Evolutionary conservation across 2,113 vertebrate species (phyloP), one percentile per base, ranked within the genome.

Genomic region (Cryptotis parvus): DNA sequence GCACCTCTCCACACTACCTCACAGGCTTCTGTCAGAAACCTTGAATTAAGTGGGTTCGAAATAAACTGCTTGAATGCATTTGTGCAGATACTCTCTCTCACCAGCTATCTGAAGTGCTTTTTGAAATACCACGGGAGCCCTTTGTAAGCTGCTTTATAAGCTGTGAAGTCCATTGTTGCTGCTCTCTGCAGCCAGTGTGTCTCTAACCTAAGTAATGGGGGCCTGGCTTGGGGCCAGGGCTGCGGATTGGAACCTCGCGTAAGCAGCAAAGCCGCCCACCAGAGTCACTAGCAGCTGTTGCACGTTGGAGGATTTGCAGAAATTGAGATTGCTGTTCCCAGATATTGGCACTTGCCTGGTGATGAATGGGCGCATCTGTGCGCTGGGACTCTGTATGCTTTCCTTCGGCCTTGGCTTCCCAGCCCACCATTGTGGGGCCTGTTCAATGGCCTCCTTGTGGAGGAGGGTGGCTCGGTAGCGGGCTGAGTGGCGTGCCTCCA

Each of bases 301-400:
- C 91, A 94, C 88, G 94, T 92, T 96, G 96, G 96, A 96, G 94
- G 95, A 95, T 95, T 95, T 96, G 95, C 94, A 96, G 96, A 96
- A 96, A 95, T 95, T 87, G 95, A 96, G 96, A 96, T 96, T 87
- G 95, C 95, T 96, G 95, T 96, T 95, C 94, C 75, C 94, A 94
- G 93, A 93, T 96, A 95, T 79, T 93, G 95, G 96, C 95, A 93
- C 81, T 94, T 94, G 90, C 95, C 90, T 74, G 5, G 91, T 82
- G 93, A 94, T 96, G 96, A 96, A 96, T 96, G 95, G 82, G 92
- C 58, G 35, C 10, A 95, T 96, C 95, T 96, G 96, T 97, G 95
- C 72, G 2, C 82, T 69, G 45, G 72, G 66, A 83, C 91, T 96
- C 86, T 94, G 92, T 90, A 82, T 78, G 90, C 95, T 74, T 96